A percentile compares a stretch with the other conserved stretches of the same genome.
Evolutionary conservation across 2,113 vertebrate genomes (phyloP).

Genomic region (Menidia beryllina): DNA sequence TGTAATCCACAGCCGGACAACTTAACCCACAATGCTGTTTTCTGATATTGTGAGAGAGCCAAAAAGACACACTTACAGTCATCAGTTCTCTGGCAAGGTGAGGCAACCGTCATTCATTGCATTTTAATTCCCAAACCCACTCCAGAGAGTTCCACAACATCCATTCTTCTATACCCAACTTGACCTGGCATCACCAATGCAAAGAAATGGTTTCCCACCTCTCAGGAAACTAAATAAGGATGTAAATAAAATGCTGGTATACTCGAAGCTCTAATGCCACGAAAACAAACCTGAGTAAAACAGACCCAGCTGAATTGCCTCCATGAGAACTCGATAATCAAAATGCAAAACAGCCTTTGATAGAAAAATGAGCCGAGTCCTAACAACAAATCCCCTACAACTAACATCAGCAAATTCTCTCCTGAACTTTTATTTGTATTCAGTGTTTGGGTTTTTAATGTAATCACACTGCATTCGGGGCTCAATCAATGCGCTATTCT

Average conservation of each 20-base stretch:
- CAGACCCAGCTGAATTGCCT: constrained; percentile 69
- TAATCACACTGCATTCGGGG: constrained; percentile 54
- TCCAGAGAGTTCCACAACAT: constrained; percentile 44
- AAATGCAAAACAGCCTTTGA: constrained; percentile 82
- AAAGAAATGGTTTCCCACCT: constrained; percentile 63
- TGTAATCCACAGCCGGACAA: constrained; percentile 56
- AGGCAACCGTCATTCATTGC: constrained; percentile 67
- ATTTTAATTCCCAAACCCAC: constrained; percentile 52
- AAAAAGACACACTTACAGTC: constrained; percentile 28
- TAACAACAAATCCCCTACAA: constrained; percentile 72
- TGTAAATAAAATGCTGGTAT: constrained; percentile 70
- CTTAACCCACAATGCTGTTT: constrained; percentile 59
- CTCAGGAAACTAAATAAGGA: constrained; percentile 59
- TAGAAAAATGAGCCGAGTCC: constrained; percentile 66
- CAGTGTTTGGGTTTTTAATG: constrained; percentile 66
- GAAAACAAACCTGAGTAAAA: constrained; percentile 70
- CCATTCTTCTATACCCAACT: constrained; percentile 67
- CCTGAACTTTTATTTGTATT: constrained; percentile 67
- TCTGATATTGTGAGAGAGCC: constrained; percentile 44
- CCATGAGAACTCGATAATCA: constrained; percentile 76
- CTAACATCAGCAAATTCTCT: constrained; percentile 77
- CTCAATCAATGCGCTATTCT: constrained; percentile 64
- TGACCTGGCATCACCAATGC: constrained; percentile 71
- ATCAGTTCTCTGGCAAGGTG: constrained; percentile 54
- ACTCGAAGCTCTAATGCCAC: constrained; percentile 73